A percentile compares a stretch with the other conserved stretches of the same genome.
These are phyloP conservation scores for Poeciliopsis infans DNA, from an alignment of 2,797 vertebrate species.

Conservation along the genomic window DNA sequence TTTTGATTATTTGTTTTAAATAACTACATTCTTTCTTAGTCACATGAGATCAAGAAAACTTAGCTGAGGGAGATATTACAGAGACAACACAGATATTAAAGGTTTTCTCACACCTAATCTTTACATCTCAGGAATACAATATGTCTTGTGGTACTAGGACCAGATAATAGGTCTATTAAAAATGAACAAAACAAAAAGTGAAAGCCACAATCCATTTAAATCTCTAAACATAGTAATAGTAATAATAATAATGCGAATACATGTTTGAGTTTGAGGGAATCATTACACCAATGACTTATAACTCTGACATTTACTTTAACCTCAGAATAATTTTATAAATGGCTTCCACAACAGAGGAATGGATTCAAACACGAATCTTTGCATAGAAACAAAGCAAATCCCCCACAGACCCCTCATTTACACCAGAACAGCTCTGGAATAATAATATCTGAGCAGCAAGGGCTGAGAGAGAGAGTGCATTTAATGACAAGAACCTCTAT, in stretches of 20 bases:
- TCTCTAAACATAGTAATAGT: not conserved
- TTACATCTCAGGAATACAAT: not conserved
- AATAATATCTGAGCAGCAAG: slow-evolving; percentile 5
- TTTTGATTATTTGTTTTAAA: not conserved
- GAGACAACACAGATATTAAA: not conserved
- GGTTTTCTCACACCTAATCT: not conserved
- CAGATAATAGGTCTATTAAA: not conserved
- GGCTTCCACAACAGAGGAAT: slow-evolving; percentile 21
- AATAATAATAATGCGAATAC: not conserved
- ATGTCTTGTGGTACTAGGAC: not conserved
- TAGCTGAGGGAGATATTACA: not conserved
- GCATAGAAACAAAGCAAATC: slow-evolving; percentile 7
- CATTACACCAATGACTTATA: slow-evolving; percentile 49
- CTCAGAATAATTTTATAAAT: slow-evolving; percentile 42
- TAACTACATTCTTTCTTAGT: not conserved
- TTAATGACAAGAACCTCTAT: not conserved
- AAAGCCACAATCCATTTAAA: slow-evolving; percentile 3
- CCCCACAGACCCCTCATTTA: slow-evolving; percentile 11
- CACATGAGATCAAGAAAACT: not conserved
- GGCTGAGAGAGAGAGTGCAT: not conserved
- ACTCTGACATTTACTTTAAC: slow-evolving; percentile 42
- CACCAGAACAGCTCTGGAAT: not conserved
- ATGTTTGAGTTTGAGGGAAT: slow-evolving; percentile 21
- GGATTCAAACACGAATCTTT: slow-evolving; percentile 22
- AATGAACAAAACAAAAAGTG: not conserved